phyloP scores from a whole-genome alignment of 2,113 vertebrate genomes.

The Sterrhoptilus dennistouni region DNA sequence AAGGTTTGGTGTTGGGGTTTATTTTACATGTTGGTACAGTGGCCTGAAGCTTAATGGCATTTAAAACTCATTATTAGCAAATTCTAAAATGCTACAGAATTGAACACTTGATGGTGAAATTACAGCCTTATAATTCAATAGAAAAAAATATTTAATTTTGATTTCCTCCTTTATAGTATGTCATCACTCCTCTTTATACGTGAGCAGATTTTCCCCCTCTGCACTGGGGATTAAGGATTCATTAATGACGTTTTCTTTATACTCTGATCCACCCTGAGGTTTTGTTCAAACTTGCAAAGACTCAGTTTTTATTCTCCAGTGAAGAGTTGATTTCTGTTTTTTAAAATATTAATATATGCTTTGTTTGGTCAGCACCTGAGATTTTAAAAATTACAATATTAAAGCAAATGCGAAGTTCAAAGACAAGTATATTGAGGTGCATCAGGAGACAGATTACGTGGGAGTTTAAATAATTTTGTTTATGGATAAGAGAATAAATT shows the following conservation, averaged over 20 bases:
- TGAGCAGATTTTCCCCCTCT: neutral
- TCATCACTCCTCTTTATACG: neutral
- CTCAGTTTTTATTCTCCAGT: neutral
- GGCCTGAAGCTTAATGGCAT: neutral
- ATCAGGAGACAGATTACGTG: neutral
- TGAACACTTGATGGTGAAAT: neutral
- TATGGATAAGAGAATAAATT: neutral
- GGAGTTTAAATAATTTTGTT: neutral
- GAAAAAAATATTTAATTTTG: neutral
- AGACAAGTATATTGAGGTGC: neutral
- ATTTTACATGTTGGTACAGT: neutral
- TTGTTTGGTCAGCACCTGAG: neutral
- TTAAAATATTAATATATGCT: neutral
- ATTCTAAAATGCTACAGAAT: neutral
- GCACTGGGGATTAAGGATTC: neutral
- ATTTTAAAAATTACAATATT: neutral
- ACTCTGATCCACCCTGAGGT: neutral
- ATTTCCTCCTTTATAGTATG: neutral
- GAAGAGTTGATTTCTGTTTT: neutral
- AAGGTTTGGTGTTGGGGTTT: neutral
- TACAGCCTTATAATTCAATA: neutral
- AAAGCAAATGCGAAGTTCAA: conserved; percentile 13
- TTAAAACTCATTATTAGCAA: neutral
- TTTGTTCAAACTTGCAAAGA: conserved; percentile 16
- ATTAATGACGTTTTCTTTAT: neutral